Evolutionary conservation across 2,797 vertebrate species (phyloP), one percentile per base, ranked within the genome.

Genomic region (Harpagifer antarcticus): DNA sequence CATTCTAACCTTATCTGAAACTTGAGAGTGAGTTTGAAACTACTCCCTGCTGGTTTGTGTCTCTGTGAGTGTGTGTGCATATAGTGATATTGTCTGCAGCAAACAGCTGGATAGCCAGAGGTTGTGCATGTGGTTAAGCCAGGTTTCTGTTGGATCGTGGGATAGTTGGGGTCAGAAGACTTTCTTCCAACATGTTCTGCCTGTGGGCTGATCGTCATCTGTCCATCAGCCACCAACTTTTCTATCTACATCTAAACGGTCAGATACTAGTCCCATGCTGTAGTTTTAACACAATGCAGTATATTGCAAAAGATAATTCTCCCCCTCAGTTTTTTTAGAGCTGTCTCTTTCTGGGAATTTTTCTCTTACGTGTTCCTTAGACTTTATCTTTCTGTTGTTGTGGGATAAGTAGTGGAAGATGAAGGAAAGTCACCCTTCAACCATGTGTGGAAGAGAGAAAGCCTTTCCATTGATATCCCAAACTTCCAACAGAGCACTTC

Each of bases 71-170:
- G 50, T n/a, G 57, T 58, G 65, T 65, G 67, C 80, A 64, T 73
- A n/a, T 58, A 65, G 66, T 75, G 20, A 67, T 80, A 58, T 82
- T 79, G 84, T 80, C 50, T 77, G 57, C 53, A 85, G 60, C 81
- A 79, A 83, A 85, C 91, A 92, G 86, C 91, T 92, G 92, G 86
- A 77, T 47, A 83, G 74, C 74, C 87, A 81, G 86, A 88, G 87
- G 91, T 88, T 90, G 79, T 33, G 43, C 81, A 87, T 88, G 92
- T 83, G 91, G 92, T 91, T 87, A 62, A 44, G 56, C 71, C 90
- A 90, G 91, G 91, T 90, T 91, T 78, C 81, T 73, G 57, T 68
- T 79, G 86, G 91, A 91, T 88, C 90, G 90, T 93, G 92, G 86
- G 92, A 93, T 88, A 91, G 82, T 90, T 78, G 0, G 60, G 79